Conservation (phyloP, 2,113 vertebrate genomes). For the Mus musculus region GRCm39 chr13:69156501-69157000, state of each 20-base stretch:
- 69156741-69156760: neutral
- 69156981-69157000: neutral
- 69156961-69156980: neutral
- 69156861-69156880: neutral
- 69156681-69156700: conserved; percentile 52
- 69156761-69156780: neutral
- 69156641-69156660: conserved; percentile 29
- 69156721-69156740: neutral
- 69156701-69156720: conserved; percentile 26
- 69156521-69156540: neutral
- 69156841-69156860: too few relatives aligned
- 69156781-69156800: neutral
- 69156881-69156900: accelerated
- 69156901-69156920: accelerated
- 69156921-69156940: neutral
- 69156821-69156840: accelerated
- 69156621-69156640: conserved; percentile 31
- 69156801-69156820: accelerated
- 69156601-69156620: conserved; percentile 35
- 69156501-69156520: conserved; percentile 33
- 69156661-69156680: neutral
- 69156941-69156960: neutral
- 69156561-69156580: neutral
- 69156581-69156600: conserved; percentile 47
- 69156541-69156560: neutral